Percentiles rank a stretch among this genome's conserved stretches.
Conservation (phyloP, 2,113 vertebrate genomes). For the Alethe diademata region DNA sequence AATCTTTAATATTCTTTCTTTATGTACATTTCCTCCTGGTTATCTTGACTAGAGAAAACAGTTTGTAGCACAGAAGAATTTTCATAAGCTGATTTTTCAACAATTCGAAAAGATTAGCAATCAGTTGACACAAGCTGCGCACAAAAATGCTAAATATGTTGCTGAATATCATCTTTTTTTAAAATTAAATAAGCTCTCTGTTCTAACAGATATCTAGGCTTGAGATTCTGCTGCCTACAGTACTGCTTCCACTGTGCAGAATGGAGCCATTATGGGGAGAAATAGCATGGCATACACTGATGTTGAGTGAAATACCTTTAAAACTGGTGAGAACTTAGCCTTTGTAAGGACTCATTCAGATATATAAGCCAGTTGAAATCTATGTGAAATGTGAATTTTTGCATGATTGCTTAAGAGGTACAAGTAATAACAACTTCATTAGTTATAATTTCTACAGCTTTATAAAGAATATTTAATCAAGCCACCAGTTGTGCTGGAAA, state of each 20-base stretch:
- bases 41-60: conserved; percentile 38
- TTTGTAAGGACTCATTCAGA: background rate
- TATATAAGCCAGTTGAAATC: background rate
- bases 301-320: background rate
- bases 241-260: background rate
- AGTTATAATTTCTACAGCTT: background rate
- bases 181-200: background rate
- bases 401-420: background rate
- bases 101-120: background rate
- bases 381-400: background rate
- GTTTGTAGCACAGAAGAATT: conserved; percentile 4
- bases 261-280: background rate
- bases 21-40: background rate
- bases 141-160: conserved; percentile 32
- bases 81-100: conserved; percentile 36
- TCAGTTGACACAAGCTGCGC: background rate
- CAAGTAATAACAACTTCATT: background rate
- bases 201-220: background rate
- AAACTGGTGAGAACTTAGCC: background rate
- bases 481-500: background rate
- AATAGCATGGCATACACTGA: background rate
- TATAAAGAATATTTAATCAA: background rate
- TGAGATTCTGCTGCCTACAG: background rate
- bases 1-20: conserved; percentile 21
- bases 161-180: conserved; percentile 43